Evolutionary conservation across 2,888 invertebrate genomes (phyloP), one percentile per base, ranked within the genome.

Genomic region (Metellina segmentata): DNA sequence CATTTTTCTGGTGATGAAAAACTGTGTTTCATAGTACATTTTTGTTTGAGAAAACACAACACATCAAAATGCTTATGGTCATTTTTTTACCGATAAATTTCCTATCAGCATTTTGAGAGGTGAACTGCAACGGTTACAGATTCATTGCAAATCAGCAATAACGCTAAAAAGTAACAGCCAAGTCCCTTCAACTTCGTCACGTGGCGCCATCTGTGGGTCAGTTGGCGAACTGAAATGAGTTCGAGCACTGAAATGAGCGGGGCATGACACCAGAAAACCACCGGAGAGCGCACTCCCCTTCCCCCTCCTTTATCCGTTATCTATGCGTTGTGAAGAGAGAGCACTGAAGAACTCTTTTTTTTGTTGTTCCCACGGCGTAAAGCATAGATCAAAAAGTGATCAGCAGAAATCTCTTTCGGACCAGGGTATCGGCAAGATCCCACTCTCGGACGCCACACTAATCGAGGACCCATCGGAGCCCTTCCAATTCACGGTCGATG

Each of bases 371-470:
- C 13, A 87, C 51, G 77, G 78, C 77, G 53, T 81, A 70, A 81
- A 92, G 92, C 81, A 89, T 79, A 81, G 85, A 77, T 82, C 85
- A 74, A 87, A 88, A 89, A 92, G 92, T 92, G 92, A 92, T 81
- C 91, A 88, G 79, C 74, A 81, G 71, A 81, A 82, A 81, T 89
- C 77, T 93, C 90, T 85, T 82, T 92, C 87, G 91, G 77, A 85
- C 19, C 93, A 94, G 94, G 89, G 97, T 11, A 96, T 97, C 82
- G 98, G 98, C 0, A 97, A 97, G 94, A 96, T 98, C 93, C 97
- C 98, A 0, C 95, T 98, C 72, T 97, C 97, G 69, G 98, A 98
- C 94, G 97, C 98, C 6, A 96, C 97, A 92, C 96, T 98, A 51
- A 97, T 98, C 81, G 98, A 98, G 95, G 98, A 98, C 94, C 97